Conservation (phyloP, 2,113 vertebrate genomes). For the Petrocephalus zakoni region DNA sequence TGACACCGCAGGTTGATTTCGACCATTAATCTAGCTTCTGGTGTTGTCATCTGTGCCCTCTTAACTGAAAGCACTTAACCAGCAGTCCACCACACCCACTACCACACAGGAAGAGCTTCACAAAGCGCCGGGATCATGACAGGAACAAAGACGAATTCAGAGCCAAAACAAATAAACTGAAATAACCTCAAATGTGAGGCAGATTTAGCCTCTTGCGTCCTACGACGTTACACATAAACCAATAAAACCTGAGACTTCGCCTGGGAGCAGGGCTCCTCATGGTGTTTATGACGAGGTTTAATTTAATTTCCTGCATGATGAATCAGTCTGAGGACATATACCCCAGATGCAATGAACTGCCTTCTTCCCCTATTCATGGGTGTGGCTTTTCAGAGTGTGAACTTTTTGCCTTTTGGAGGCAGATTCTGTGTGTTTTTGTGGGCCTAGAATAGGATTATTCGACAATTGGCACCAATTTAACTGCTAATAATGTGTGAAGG, state of each 20-base stretch:
- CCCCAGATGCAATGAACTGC: background rate
- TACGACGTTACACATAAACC: background rate
- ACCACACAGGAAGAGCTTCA: slow-evolving; percentile 27
- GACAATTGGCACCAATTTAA: slow-evolving; percentile 64
- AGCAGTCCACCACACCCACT: slow-evolving; percentile 17
- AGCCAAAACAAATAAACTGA: slow-evolving; percentile 5
- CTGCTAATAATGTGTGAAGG: slow-evolving; percentile 82
- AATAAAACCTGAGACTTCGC: background rate
- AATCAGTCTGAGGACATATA: background rate
- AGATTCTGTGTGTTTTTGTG: slow-evolving; percentile 40
- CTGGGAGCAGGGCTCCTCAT: background rate
- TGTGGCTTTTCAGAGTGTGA: slow-evolving; percentile 2
- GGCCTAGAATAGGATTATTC: slow-evolving; percentile 61
- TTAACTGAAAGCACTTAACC: slow-evolving; percentile 26
- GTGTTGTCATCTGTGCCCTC: slow-evolving; percentile 66
- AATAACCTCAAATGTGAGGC: background rate
- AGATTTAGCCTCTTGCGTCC: background rate
- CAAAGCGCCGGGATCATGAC: background rate
- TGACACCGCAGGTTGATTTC: slow-evolving; percentile 64
- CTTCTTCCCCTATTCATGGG: background rate
- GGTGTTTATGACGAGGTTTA: background rate
- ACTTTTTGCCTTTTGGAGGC: background rate
- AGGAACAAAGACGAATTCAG: slow-evolving; percentile 22
- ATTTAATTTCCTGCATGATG: slow-evolving; percentile 5
- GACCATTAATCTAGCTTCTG: slow-evolving; percentile 79